These are phyloP conservation scores for Ophioninae sp. DNA, from an alignment of 2,888 invertebrate genomes.

Conservation along the genomic window DNA sequence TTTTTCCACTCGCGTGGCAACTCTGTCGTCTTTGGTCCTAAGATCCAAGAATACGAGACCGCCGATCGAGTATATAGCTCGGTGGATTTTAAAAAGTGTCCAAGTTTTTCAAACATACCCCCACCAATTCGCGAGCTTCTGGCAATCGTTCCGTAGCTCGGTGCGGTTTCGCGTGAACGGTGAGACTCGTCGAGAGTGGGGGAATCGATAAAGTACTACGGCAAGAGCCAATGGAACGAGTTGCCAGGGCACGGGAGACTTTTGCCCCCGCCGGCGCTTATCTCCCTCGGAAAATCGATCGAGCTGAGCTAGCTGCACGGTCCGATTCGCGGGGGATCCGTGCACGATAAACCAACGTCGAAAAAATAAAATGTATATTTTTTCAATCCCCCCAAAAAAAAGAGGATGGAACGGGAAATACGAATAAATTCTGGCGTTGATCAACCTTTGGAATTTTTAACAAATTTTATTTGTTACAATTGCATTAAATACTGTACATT, in stretches of 20 bases:
- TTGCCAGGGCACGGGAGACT: slow-evolving; percentile 37
- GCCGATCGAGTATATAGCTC: neutral
- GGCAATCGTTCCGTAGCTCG: neutral
- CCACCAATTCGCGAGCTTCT: neutral
- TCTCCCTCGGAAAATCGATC: slow-evolving; percentile 62
- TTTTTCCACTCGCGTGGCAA: neutral
- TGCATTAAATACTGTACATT: slow-evolving; percentile 75
- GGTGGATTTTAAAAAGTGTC: neutral
- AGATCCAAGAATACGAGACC: neutral
- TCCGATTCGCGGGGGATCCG: slow-evolving; percentile 33
- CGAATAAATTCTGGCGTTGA: neutral
- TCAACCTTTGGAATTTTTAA: slow-evolving; percentile 33
- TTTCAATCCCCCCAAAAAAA: neutral
- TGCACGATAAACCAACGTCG: slow-evolving; percentile 16
- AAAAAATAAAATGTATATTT: neutral
- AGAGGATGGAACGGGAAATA: neutral
- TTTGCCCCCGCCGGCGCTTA: slow-evolving; percentile 16
- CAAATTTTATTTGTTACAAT: slow-evolving; percentile 65
- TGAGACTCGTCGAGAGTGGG: neutral
- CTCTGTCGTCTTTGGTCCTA: neutral
- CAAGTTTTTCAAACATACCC: neutral
- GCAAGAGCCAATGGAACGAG: slow-evolving; percentile 42
- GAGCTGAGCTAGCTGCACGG: slow-evolving; percentile 47
- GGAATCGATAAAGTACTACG: slow-evolving; percentile 41
- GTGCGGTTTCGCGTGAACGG: neutral